Conservation (phyloP, 1,140 invertebrate genomes). For the Conus betulinus region DNA sequence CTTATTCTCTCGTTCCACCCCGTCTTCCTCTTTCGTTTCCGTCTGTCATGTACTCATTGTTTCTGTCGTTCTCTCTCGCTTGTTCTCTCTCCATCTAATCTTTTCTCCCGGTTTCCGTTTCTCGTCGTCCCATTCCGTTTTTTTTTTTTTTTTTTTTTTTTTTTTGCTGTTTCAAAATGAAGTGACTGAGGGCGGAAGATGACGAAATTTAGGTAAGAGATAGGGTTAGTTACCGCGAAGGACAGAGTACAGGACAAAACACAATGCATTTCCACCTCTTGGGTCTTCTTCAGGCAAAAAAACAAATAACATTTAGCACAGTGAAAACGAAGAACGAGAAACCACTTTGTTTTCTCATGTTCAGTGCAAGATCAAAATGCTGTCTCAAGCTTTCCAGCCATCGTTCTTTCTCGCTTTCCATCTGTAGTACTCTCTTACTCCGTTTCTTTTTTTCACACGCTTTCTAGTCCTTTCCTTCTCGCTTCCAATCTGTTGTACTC, state of each 20-base stretch:
- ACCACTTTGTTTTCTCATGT: background rate
- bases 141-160: background rate
- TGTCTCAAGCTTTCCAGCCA: background rate
- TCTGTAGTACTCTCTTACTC: constrained; percentile 12
- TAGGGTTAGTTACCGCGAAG: too few relatives aligned
- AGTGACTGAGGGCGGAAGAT: too few relatives aligned
- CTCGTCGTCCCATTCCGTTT: background rate
- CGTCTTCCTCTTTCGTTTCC: too few relatives aligned
- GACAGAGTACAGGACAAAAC: too few relatives aligned
- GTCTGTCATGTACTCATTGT: too few relatives aligned
- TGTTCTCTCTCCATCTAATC: background rate
- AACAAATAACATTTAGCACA: too few relatives aligned
- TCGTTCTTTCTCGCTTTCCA: background rate
- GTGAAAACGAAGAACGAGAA: too few relatives aligned
- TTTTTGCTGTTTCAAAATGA: too few relatives aligned
- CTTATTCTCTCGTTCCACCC: too few relatives aligned
- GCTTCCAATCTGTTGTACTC: background rate
- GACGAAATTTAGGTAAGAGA: too few relatives aligned
- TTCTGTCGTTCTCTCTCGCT: background rate
- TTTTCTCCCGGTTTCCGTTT: background rate
- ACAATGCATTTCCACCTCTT: too few relatives aligned
- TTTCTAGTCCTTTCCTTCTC: background rate
- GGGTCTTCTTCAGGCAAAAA: too few relatives aligned
- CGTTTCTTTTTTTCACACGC: background rate
- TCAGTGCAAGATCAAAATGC: background rate